Evolutionary conservation across 2,113 vertebrate genomes (phyloP), one percentile per base, ranked within the genome.

Genomic region (Aspiorhynchus laticeps): DNA sequence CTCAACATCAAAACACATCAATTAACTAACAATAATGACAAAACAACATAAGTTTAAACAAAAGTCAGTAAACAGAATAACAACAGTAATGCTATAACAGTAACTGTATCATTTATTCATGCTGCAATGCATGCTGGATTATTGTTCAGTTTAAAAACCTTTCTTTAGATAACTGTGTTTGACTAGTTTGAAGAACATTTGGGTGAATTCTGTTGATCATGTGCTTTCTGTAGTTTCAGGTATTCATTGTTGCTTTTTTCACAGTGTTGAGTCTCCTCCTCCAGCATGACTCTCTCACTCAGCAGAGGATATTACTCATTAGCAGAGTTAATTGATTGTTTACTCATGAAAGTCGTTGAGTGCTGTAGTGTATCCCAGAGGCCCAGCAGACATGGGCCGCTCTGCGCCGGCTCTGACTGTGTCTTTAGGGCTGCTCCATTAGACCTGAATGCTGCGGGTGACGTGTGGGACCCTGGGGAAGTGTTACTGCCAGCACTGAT

Each of bases 401-500:
- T 10, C 65, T 15, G n/a, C 21, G 9, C 53, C 24, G 17, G 15
- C 74, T 24, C 15, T 53, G 80, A 75, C 76, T 86, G 88, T 86
- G 73, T 87, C 86, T 88, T 88, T 7, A 88, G 90, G 91, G 92
- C 94, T 93, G 96, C 96, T 97, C 96, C 97, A 97, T 97, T 96
- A 97, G 95, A 93, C 91, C 94, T 95, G 96, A 96, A 97, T 97
- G 96, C 96, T 10, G 95, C 93, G 94, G 94, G 95, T 97, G 96
- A 97, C 95, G 93, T 96, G 95, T 95, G 91, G 94, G 93, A 95
- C 96, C 95, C 96, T 91, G 86, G 94, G 94, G 96, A 97, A 95
- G 95, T 96, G 96, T 97, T 95, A 95, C 95, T 96, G 97, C 96
- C 97, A 96, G 92, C 87, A 84, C 88, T 96, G 96, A 97, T 97